Base-by-base conservation (phyloP, 2,113 vertebrate species). In the Apteryx mantelli region DNA sequence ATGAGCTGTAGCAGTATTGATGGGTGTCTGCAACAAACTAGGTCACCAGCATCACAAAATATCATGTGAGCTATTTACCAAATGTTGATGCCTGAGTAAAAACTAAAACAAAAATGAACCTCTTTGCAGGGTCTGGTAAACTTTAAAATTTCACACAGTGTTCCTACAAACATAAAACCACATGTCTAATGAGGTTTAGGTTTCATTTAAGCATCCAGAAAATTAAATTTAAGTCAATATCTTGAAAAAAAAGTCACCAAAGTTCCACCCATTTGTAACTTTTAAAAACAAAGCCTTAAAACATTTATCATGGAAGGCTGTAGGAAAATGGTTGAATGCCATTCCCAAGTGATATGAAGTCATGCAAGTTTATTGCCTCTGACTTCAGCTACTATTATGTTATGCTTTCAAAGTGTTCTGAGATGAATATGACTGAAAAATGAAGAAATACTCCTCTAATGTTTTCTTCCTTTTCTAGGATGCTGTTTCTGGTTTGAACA, bases 341-440 rank as follows among this genome's bases (percentile, higher is more conserved):
- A 85, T 93, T 94, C 84, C 87, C 85, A 71, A 69, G 52, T 82
- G 86, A 89, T 80, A 94, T 95, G 79, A 97, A 84, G 56, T 95
- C 91, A 94, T 88, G 36, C 40, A 85, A 81, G 11, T 94, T 96
- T 96, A 92, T 92, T 96, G 75, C 79, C 69, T 82, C 84, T 96
- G 89, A 96, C 83, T 90, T 93, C 82, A 97, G n/a, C 75, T 81
- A 82, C 84, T 93, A 94, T 94, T 94, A 91, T 76, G 20, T 94
- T 95, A 96, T 5, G 0, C 21, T 93, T 94, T 83, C 68, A 76
- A 81, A 87, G 94, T 96, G 84, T 85, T 95, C 79, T 82, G 68
- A 86, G 89, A 95, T 82, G 36, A 81, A 84, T 91, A 73, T 68
- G 79, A 93, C 76, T 32, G 53, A 94, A 95, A 96, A 86, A 66